These are phyloP conservation scores for Acanthococcus lagerstroemiae DNA, from an alignment of 2,888 invertebrate genomes.

Conservation along the genomic window DNA sequence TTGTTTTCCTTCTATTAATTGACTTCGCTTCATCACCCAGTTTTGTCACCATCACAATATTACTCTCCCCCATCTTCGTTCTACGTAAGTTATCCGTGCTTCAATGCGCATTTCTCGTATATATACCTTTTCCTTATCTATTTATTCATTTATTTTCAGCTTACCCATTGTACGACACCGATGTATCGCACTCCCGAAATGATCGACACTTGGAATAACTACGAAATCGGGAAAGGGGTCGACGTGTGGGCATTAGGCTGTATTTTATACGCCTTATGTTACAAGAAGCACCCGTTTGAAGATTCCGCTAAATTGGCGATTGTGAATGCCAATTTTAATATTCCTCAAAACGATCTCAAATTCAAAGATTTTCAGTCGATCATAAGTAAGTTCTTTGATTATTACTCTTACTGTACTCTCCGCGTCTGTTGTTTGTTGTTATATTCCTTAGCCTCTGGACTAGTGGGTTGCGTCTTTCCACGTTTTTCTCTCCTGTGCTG, in stretches of 20 bases:
- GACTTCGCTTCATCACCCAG: no score
- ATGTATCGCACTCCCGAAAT: conserved; percentile 99
- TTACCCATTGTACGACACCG: conserved; percentile 56
- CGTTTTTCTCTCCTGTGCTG: no score
- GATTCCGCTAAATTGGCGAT: conserved; percentile 89
- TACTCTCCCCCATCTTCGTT: no score
- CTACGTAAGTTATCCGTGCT: no score
- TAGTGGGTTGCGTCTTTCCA: no score
- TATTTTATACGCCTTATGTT: conserved; percentile 82
- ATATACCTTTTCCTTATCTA: not conserved
- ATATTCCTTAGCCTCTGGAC: no score
- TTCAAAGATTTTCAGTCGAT: conserved; percentile 79
- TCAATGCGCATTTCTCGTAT: not conserved
- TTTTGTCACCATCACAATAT: no score
- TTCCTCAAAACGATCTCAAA: conserved; percentile 69
- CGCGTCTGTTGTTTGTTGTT: no score
- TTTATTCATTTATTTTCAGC: not conserved
- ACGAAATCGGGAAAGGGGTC: conserved; percentile 76
- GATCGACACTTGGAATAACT: conserved; percentile 94
- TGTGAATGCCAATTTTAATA: conserved; percentile 85
- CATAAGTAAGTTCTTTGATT: conserved; percentile 72
- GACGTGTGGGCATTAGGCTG: conserved; percentile 98
- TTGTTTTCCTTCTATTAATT: no score
- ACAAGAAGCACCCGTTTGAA: conserved; percentile 91
- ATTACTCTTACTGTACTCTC: not conserved